A percentile compares a stretch with the other conserved stretches of the same genome.
Evolutionary conservation across 2,113 vertebrate species (phyloP).

Genomic region (Bambusicola thoracicus): DNA sequence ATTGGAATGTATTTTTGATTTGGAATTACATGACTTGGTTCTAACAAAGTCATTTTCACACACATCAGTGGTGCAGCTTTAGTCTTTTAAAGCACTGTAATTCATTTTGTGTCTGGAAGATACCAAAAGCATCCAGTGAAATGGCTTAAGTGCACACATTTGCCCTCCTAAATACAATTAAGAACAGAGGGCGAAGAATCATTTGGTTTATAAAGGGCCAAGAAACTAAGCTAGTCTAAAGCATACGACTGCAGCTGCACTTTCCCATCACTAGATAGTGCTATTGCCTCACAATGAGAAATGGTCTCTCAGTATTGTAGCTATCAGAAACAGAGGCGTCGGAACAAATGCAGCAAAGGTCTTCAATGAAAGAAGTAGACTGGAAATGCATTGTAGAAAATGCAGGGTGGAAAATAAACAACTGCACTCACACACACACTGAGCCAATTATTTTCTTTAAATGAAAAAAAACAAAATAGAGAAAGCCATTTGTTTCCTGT

Average conservation of each 20-base stretch:
- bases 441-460: background rate
- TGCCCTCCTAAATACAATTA: background rate
- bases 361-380: background rate
- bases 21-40: background rate
- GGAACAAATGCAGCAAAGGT: background rate
- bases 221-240: background rate
- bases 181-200: background rate
- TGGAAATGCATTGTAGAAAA: background rate
- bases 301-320: background rate
- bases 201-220: background rate
- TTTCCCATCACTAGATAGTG: slow-evolving; percentile 62
- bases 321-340: background rate
- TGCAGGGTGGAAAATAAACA: background rate
- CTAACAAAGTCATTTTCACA: background rate
- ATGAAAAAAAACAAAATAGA: background rate
- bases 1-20: background rate
- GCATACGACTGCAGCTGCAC: background rate
- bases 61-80: background rate
- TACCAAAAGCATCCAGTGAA: background rate
- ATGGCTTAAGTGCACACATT: background rate
- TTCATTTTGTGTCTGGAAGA: background rate
- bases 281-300: slow-evolving; percentile 45
- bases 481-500: background rate
- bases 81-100: background rate
- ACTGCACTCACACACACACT: too few species aligned